phyloP scores from a whole-genome alignment of 53 echinoderm and acorn worm species.

The Antedon mediterranea region DNA sequence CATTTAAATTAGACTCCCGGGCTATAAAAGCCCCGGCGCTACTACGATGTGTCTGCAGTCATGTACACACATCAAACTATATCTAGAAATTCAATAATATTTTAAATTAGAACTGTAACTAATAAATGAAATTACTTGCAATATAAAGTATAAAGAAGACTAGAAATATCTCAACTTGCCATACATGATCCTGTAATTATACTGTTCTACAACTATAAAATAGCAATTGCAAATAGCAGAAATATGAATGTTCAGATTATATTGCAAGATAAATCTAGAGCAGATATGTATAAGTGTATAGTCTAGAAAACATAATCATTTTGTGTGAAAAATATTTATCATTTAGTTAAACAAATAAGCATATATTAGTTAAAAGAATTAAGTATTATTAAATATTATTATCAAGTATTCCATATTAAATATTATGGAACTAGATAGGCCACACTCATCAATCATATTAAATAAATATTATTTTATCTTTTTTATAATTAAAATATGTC shows the following conservation, averaged over 20 bases:
- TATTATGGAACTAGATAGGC: too few species aligned
- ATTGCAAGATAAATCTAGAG: too few species aligned
- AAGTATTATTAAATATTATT: too few species aligned
- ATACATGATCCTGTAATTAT: neutral
- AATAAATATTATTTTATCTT: too few species aligned
- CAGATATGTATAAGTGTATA: too few species aligned
- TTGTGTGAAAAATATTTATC: too few species aligned
- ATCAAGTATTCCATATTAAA: too few species aligned
- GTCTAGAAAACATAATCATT: too few species aligned
- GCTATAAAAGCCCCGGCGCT: neutral
- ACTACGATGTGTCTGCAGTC: neutral
- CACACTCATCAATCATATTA: too few species aligned
- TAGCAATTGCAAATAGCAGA: neutral
- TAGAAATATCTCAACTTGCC: neutral
- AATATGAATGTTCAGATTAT: neutral
- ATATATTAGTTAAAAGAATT: too few species aligned
- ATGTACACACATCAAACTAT: neutral
- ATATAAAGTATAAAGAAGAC: neutral
- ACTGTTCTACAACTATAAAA: neutral
- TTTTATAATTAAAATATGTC: too few species aligned
- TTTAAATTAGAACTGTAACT: neutral
- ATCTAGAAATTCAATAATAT: neutral
- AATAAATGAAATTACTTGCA: neutral
- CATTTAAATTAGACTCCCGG: neutral
- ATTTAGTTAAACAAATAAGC: too few species aligned